Percentiles rank a stretch among this genome's conserved stretches.
phyloP scores from a whole-genome alignment of 2,113 vertebrate species.

The Hippocampus barbouri region DNA sequence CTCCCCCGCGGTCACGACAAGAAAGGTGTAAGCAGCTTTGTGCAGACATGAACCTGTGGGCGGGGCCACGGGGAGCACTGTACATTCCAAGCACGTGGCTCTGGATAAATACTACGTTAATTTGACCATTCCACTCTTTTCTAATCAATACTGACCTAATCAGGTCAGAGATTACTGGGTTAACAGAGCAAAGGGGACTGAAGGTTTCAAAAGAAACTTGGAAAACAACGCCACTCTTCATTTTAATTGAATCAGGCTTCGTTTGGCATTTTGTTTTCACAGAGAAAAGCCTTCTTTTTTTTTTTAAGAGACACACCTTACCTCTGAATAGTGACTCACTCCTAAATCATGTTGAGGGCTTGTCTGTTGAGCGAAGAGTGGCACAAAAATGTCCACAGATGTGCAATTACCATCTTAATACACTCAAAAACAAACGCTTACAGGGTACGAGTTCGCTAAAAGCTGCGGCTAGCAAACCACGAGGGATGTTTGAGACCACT shows the following conservation, averaged over 20 bases:
- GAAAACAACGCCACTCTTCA: constrained; percentile 4
- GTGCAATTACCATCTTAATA: neutral
- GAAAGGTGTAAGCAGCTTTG: constrained; percentile 68
- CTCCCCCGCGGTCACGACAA: constrained; percentile 42
- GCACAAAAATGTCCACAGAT: neutral
- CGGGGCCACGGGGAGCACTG: constrained; percentile 29
- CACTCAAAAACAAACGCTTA: neutral
- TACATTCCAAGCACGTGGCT: constrained; percentile 6
- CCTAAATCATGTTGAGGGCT: constrained; percentile 24
- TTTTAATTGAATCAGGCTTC: constrained; percentile 37
- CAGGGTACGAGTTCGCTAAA: neutral
- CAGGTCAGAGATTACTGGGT: constrained; percentile 10
- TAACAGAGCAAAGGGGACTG: constrained; percentile 2
- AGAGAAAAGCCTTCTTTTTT: constrained; percentile 11
- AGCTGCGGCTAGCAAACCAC: neutral
- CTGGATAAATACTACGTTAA: constrained; percentile 8
- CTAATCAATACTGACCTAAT: constrained; percentile 14
- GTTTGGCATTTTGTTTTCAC: constrained; percentile 20
- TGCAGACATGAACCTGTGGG: constrained; percentile 57
- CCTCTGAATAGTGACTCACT: constrained; percentile 44
- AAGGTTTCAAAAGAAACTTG: neutral
- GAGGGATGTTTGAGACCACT: no score
- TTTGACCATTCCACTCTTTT: constrained; percentile 5
- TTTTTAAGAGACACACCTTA: constrained; percentile 47
- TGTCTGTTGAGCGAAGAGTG: constrained; percentile 24